Conservation (phyloP, 2,888 invertebrate species). For the Stegana nigrithorax region DNA sequence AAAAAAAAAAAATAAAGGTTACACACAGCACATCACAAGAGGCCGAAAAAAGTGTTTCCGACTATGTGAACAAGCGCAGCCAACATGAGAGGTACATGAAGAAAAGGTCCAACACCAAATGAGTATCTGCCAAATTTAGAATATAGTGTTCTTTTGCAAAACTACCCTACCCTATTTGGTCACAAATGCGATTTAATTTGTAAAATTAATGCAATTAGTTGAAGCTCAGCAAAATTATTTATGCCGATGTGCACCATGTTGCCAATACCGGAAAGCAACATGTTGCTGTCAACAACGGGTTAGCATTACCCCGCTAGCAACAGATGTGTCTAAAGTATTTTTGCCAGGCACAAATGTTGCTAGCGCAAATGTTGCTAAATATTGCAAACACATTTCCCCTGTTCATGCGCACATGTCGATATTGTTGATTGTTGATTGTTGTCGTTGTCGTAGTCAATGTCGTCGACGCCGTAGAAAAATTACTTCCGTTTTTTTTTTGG, state of each 20-base stretch:
- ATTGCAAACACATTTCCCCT: background rate
- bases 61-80: background rate
- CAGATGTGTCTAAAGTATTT: too few species aligned
- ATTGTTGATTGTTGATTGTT: conserved; percentile 2
- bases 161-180: background rate
- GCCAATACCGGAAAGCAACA: background rate
- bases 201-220: conserved; percentile 3
- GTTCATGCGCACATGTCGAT: background rate
- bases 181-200: conserved; percentile 2
- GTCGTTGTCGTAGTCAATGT: too few species aligned
- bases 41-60: background rate
- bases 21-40: too few species aligned
- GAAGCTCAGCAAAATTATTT: background rate
- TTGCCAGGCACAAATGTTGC: background rate
- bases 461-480: too few species aligned
- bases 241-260: too few species aligned
- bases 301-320: too few species aligned
- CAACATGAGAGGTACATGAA: background rate
- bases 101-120: too few species aligned
- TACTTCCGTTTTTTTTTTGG: too few species aligned
- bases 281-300: too few species aligned
- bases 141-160: background rate
- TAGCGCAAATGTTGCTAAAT: background rate
- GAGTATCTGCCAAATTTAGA: background rate
- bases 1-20: too few species aligned